Evolutionary conservation across 2,113 vertebrate species (phyloP).

Genomic region (Pituophis catenifer): DNA sequence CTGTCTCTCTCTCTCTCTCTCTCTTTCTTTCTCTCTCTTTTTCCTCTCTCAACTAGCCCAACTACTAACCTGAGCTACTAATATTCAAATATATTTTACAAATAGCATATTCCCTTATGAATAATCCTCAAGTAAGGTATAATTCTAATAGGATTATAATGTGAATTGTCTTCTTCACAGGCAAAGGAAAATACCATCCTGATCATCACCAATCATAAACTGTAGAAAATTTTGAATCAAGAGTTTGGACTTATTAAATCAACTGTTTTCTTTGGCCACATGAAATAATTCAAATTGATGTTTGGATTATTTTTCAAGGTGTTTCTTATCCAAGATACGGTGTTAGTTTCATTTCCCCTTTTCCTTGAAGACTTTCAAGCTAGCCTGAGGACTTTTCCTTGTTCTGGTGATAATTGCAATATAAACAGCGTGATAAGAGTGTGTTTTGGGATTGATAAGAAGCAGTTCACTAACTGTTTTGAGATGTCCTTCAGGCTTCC

Average conservation of each 20-base stretch:
- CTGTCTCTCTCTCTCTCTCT: neutral
- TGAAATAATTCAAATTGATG: neutral
- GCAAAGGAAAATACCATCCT: neutral
- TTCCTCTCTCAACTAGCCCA: too few relatives aligned
- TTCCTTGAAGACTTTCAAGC: neutral
- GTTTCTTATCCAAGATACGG: neutral
- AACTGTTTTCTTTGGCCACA: neutral
- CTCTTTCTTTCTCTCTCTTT: neutral
- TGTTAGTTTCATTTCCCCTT: neutral
- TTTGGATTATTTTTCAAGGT: neutral
- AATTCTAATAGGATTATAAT: neutral
- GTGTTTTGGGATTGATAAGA: neutral
- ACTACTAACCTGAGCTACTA: too few relatives aligned
- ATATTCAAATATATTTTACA: too few relatives aligned
- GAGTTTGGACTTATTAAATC: neutral
- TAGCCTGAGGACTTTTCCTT: neutral
- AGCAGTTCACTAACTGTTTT: neutral
- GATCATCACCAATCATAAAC: neutral
- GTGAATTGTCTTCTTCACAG: neutral
- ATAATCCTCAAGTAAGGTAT: neutral
- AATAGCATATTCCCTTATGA: neutral
- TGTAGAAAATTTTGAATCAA: neutral
- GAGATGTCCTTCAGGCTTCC: too few relatives aligned
- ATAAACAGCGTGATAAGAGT: neutral
- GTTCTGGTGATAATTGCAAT: neutral